These are phyloP conservation scores for Ellobius talpinus DNA, from an alignment of 2,113 vertebrate genomes.

Conservation along the genomic window DNA sequence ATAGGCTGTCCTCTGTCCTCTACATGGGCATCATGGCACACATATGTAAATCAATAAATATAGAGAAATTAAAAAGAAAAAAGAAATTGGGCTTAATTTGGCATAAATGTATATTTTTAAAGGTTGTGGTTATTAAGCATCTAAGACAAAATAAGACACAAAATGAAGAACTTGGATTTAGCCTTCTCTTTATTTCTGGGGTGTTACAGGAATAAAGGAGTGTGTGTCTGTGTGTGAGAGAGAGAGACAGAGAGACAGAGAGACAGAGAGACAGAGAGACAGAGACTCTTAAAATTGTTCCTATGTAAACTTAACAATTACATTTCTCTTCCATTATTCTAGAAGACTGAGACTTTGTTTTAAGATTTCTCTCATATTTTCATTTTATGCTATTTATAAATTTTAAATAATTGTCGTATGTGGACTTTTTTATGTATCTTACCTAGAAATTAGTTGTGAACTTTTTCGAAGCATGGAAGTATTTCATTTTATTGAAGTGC, in stretches of 20 bases:
- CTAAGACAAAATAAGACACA: neutral
- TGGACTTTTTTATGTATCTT: slow-evolving; percentile 27
- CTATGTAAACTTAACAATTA: neutral
- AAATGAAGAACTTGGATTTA: neutral
- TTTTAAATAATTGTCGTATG: slow-evolving; percentile 23
- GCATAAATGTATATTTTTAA: neutral
- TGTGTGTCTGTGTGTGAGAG: neutral
- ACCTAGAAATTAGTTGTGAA: slow-evolving; percentile 39
- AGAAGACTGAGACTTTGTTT: neutral
- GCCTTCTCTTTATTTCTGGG: neutral
- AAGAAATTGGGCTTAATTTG: neutral
- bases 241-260: neutral
- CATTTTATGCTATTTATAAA: neutral
- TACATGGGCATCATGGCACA: neutral
- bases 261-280: neutral
- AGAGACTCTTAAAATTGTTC: neutral
- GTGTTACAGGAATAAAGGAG: no score
- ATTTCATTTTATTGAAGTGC: neutral
- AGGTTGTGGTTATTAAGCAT: neutral
- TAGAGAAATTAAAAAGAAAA: neutral
- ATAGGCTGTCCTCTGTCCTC: neutral
- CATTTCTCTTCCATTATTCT: neutral
- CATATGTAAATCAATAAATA: neutral
- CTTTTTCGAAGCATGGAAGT: neutral
- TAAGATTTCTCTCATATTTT: neutral